These are phyloP conservation scores for Brenthis daphne DNA, from an alignment of 2,888 invertebrate species.

Conservation along the genomic window DNA sequence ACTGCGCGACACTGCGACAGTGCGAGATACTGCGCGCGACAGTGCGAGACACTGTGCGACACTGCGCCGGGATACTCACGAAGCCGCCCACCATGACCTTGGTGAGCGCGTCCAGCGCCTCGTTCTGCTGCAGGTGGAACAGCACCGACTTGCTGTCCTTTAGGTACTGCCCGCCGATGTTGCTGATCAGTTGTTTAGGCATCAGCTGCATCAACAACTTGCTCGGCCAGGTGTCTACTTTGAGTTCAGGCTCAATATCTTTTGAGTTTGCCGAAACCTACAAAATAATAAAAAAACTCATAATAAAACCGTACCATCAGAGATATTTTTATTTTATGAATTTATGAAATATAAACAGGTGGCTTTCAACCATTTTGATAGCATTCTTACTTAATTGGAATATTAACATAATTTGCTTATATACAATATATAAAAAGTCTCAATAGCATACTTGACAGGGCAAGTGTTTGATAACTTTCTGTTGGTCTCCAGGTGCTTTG, in stretches of 20 bases:
- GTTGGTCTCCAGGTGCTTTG: slow-evolving; percentile 88
- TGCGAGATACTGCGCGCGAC: neutral
- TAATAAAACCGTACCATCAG: too few species aligned
- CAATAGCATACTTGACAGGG: slow-evolving; percentile 66
- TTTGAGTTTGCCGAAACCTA: slow-evolving; percentile 84
- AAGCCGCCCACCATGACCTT: slow-evolving; percentile 96
- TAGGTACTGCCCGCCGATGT: slow-evolving; percentile 92
- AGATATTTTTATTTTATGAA: too few species aligned
- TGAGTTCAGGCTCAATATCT: slow-evolving; percentile 95
- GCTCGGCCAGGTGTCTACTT: slow-evolving; percentile 96
- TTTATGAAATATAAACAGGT: too few species aligned
- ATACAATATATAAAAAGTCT: neutral
- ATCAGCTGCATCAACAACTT: slow-evolving; percentile 96
- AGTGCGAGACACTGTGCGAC: neutral
- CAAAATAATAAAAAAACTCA: neutral
- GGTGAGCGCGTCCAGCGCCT: slow-evolving; percentile 93
- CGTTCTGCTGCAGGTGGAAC: slow-evolving; percentile 93
- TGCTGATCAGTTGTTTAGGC: slow-evolving; percentile 95
- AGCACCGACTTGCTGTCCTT: slow-evolving; percentile 96
- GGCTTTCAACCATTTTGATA: too few species aligned
- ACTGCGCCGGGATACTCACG: slow-evolving; percentile 82
- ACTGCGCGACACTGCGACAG: neutral
- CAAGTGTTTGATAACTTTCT: slow-evolving; percentile 89
- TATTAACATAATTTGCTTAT: neutral
- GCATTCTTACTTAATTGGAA: neutral